phyloP scores from a whole-genome alignment of 2,888 invertebrate species.

The Cryptus viduatorius region DNA sequence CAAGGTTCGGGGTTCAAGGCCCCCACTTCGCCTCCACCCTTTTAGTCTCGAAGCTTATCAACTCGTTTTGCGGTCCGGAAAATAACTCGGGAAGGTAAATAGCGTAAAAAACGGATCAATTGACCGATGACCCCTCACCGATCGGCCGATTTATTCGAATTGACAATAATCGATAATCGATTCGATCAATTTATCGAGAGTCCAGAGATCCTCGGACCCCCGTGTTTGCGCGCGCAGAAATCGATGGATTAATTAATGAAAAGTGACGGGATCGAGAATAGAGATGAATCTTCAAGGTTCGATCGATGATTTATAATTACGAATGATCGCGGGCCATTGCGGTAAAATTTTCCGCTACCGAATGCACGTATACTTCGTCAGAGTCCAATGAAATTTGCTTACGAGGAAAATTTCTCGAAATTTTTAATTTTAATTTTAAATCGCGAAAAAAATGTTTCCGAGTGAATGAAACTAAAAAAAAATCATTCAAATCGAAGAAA shows the following conservation, averaged over 20 bases:
- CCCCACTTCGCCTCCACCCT: slow-evolving; percentile 1
- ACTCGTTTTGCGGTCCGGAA: not conserved
- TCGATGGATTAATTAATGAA: slow-evolving; percentile 23
- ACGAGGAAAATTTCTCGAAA: no score
- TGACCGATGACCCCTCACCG: slow-evolving; percentile 1
- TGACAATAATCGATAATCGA: slow-evolving; percentile 41
- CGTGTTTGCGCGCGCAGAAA: not conserved
- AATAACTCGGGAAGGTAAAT: not conserved
- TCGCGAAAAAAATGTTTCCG: no score
- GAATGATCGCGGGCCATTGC: slow-evolving; percentile 26
- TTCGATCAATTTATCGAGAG: not conserved
- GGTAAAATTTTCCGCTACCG: slow-evolving; percentile 29
- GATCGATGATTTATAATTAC: slow-evolving; percentile 17
- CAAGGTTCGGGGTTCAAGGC: slow-evolving; percentile 53
- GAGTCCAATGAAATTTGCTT: no score
- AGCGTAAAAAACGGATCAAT: not conserved
- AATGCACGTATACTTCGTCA: no score
- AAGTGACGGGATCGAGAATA: slow-evolving; percentile 6
- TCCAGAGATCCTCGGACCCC: no score
- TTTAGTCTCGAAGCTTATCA: not conserved
- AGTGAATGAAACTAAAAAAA: no score
- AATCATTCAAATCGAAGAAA: no score
- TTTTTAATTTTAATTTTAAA: no score
- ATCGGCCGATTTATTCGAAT: not conserved
- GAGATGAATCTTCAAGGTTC: slow-evolving; percentile 51